phyloP scores from a whole-genome alignment of 2,888 invertebrate species.

The Folsomia candida region DNA sequence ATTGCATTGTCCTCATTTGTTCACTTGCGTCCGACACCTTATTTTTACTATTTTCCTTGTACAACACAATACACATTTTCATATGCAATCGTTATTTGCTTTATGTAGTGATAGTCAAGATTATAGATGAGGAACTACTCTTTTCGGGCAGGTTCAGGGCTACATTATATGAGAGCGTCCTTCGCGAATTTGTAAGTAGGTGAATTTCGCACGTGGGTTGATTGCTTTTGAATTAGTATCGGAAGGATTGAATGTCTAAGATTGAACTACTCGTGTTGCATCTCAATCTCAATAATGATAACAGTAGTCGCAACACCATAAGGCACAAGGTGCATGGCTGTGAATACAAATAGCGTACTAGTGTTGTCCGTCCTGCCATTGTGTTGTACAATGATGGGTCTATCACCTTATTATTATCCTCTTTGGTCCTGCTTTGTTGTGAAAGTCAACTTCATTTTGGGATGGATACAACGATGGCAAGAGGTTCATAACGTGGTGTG shows the following conservation, averaged over 20 bases:
- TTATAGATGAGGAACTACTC: background rate
- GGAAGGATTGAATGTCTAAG: background rate
- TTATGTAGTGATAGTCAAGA: background rate
- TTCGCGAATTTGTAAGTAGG: background rate
- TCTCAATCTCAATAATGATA: background rate
- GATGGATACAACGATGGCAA: no score
- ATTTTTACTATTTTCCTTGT: no score
- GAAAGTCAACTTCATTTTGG: no score
- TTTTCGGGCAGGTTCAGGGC: background rate
- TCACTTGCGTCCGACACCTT: background rate
- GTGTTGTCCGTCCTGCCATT: no score
- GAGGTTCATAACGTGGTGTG: no score
- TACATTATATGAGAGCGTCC: background rate
- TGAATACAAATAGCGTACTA: no score
- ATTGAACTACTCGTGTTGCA: background rate
- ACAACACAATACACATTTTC: no score
- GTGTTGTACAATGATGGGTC: no score
- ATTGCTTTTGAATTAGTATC: background rate
- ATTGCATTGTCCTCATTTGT: background rate
- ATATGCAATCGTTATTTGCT: background rate
- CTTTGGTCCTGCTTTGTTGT: no score
- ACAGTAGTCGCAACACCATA: no score
- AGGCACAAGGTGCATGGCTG: no score
- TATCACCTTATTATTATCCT: no score
- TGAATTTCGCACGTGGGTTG: background rate